These are phyloP conservation scores for Oncorhynchus keta DNA, from an alignment of 2,113 vertebrate species.

Conservation along the genomic window DNA sequence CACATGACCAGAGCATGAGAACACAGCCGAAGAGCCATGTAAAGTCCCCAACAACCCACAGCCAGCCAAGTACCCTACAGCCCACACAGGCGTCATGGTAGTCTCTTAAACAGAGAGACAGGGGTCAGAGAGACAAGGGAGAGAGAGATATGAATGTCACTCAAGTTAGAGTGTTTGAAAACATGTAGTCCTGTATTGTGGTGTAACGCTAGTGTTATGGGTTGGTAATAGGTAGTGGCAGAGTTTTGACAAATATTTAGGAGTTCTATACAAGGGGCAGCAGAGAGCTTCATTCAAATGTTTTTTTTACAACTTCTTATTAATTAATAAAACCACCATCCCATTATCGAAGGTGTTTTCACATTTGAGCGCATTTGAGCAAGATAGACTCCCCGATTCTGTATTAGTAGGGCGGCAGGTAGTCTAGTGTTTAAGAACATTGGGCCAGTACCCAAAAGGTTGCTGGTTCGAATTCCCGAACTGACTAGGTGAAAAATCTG, in stretches of 20 bases:
- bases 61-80: not conserved
- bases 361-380: not conserved
- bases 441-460: no score
- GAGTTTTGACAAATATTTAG: no score
- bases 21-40: constrained; percentile 26
- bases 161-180: not conserved
- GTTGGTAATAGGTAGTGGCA: no score
- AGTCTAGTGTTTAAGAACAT: no score
- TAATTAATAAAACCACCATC: no score
- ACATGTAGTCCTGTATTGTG: not conserved
- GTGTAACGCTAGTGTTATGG: no score
- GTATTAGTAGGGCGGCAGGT: not conserved
- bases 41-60: not conserved
- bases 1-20: constrained; percentile 70
- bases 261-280: no score
- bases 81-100: not conserved
- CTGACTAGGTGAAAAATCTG: no score
- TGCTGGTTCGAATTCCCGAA: no score
- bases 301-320: no score
- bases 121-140: not conserved
- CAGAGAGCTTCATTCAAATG: no score
- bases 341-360: not conserved
- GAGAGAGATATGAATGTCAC: not conserved
- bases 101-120: not conserved
- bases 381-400: not conserved